A percentile compares a stretch with the other conserved stretches of the same genome.
These are phyloP conservation scores for Drosophila imparisetae DNA, from an alignment of 2,888 invertebrate genomes.

Conservation along the genomic window DNA sequence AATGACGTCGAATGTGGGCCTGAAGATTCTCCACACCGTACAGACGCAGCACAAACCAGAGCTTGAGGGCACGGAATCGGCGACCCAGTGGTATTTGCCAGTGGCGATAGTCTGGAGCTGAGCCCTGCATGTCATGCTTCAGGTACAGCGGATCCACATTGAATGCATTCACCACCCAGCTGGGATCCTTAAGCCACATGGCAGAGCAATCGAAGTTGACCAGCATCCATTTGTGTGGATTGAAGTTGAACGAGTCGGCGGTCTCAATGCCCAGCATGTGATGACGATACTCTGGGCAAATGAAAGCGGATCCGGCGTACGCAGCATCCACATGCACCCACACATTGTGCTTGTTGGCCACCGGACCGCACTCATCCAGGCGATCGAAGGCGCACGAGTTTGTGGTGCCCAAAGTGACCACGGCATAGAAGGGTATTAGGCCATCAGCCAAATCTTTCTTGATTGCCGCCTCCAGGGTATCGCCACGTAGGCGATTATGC, in stretches of 20 bases:
- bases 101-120: conserved; percentile 97
- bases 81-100: conserved; percentile 98
- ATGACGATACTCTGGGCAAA: conserved; percentile 98
- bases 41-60: conserved; percentile 97
- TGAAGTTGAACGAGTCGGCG: conserved; percentile 98
- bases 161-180: conserved; percentile 96
- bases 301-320: conserved; percentile 97
- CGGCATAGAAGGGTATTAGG: conserved; percentile 97
- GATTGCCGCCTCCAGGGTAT: conserved; percentile 91
- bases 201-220: conserved; percentile 99
- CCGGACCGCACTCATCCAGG: conserved; percentile 94
- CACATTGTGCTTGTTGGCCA: conserved; percentile 90
- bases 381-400: conserved; percentile 97
- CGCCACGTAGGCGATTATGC: conserved; percentile 90
- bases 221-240: conserved; percentile 99
- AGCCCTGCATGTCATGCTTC: conserved; percentile 96
- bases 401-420: conserved; percentile 97
- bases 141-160: conserved; percentile 98
- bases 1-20: conserved; percentile 93
- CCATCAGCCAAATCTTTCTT: conserved; percentile 94
- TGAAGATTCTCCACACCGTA: conserved; percentile 96
- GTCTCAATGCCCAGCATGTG: conserved; percentile 94
- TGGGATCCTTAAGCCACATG: conserved; percentile 97
- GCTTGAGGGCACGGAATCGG: conserved; percentile 95
- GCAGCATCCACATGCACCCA: conserved; percentile 99